Conservation (phyloP, 2,888 invertebrate species). For the Meiosimyza decipiens region DNA sequence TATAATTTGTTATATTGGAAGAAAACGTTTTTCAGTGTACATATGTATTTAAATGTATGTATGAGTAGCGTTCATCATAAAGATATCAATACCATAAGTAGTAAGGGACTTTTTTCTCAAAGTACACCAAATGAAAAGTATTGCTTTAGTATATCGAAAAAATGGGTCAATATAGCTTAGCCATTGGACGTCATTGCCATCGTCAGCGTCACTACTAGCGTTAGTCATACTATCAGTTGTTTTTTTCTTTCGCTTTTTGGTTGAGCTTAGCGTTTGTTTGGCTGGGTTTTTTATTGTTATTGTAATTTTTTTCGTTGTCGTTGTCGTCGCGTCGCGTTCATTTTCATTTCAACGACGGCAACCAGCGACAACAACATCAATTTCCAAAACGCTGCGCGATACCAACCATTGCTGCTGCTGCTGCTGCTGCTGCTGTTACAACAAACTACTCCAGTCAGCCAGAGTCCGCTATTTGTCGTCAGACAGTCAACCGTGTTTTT, state of each 20-base stretch:
- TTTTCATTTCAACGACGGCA: conserved; percentile 21
- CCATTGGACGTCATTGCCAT: not conserved
- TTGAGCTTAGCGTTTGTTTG: no score
- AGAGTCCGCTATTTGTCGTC: conserved; percentile 4
- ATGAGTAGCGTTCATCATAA: no score
- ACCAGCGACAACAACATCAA: conserved; percentile 11
- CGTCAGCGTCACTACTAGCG: not conserved
- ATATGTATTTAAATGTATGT: no score
- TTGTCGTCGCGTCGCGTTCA: not conserved
- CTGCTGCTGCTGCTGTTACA: not conserved
- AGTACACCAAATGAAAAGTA: no score
- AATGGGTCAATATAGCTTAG: no score
- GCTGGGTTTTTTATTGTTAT: no score
- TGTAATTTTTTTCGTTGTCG: no score
- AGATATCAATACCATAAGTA: no score
- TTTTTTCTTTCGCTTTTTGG: not conserved
- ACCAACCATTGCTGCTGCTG: not conserved
- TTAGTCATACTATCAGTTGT: conserved; percentile 16
- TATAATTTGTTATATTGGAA: no score
- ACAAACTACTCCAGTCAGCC: conserved; percentile 12
- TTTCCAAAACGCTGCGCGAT: conserved; percentile 12
- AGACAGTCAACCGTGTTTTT: conserved; percentile 24
- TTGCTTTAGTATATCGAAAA: no score
- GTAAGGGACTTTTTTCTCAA: no score
- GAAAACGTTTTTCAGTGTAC: no score